Evolutionary conservation across 2,797 vertebrate genomes (phyloP).

Genomic region (Bucorvus abyssinicus): DNA sequence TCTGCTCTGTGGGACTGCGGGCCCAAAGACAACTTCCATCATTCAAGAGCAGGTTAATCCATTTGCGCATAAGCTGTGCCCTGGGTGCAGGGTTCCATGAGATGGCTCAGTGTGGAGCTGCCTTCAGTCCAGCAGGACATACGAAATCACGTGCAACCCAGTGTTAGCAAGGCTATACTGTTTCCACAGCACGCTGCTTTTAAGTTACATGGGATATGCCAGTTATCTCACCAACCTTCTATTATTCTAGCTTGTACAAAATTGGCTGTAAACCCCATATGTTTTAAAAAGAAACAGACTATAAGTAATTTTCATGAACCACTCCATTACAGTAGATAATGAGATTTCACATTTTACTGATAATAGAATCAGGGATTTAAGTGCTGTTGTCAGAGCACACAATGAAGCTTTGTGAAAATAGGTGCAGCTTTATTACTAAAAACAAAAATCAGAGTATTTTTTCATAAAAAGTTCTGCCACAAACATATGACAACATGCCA

Average conservation of each 20-base stretch:
- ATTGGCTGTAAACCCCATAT: neutral
- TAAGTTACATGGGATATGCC: neutral
- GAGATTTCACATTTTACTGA: neutral
- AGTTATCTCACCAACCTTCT: neutral
- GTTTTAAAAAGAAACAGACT: neutral
- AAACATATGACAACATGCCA: conserved; percentile 9
- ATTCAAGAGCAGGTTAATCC: neutral
- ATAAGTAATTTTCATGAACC: neutral
- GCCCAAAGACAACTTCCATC: neutral
- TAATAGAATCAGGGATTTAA: conserved; percentile 17
- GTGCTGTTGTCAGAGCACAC: conserved; percentile 2
- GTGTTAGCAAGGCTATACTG: neutral
- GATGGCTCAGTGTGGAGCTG: neutral
- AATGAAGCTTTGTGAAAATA: neutral
- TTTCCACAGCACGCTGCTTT: neutral
- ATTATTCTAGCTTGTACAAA: neutral
- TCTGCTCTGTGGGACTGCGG: neutral
- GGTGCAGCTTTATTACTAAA: neutral
- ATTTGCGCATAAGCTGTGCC: neutral
- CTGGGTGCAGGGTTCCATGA: neutral
- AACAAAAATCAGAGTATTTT: neutral
- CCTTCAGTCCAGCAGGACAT: neutral
- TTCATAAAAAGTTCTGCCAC: neutral
- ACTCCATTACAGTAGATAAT: neutral
- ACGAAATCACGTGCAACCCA: neutral